A percentile compares a stretch with the other conserved stretches of the same genome.
Conservation (phyloP, 2,113 vertebrate species). For the Mus musculus region GRCm39 chr2:92223001-92223500, state of each 20-base stretch:
- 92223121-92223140: not conserved
- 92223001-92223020: slow-evolving; percentile 56
- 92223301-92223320: not conserved
- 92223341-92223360: not conserved
- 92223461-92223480: not conserved
- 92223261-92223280: not conserved
- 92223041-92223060: slow-evolving; percentile 73
- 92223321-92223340: not conserved
- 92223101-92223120: not conserved
- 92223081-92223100: not conserved
- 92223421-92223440: not conserved
- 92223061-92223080: not conserved
- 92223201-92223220: not conserved
- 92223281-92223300: not conserved
- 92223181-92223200: not conserved
- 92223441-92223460: not conserved
- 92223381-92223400: not conserved
- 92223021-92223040: slow-evolving; percentile 71
- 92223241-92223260: not conserved
- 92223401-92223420: not conserved
- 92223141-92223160: not conserved
- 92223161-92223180: not conserved
- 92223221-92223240: not conserved
- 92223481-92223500: not conserved
- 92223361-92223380: not conserved